Base-by-base conservation (phyloP, 2,888 invertebrate species). In the Harpagoxenus sublaevis region DNA sequence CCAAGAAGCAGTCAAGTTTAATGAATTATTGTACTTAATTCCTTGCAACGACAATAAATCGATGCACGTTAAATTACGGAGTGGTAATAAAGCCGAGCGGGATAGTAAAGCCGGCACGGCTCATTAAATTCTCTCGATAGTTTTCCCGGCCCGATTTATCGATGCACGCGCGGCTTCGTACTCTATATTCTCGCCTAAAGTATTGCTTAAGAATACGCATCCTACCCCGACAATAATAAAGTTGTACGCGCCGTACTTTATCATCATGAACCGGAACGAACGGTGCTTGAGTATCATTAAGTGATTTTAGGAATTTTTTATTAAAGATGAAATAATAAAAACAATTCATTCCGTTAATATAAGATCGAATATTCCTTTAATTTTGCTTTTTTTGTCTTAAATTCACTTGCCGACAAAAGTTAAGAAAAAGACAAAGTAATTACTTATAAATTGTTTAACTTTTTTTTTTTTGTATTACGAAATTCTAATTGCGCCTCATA, bases 41-140 rank as follows among this genome's bases (percentile, higher is more conserved):
- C 53, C 42, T 65, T 39, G 77, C 28, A 77, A 53, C 63, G 77
- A 77, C 77, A 77, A 77, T 65, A 77, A 77, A 65, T 77, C 77
- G 65, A 77, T 77, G 65, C 65, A 48, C 65, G 77, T 77, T 77
- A 77, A 77, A 77, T 77, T 77, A 77, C 65, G 65, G 39, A 77
- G 77, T 53, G 77, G 77, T 77, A 77, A 77, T 77, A 77, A 77
- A 77, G 77, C 75, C 53, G 77, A 63, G 28, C 65, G 28, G 51
- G 39, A 39, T 39, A 65, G 53, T 77, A 65, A 53, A 77, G 77
- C 18, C 39, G 65, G 77, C 53, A 77, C 53, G 65, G 77, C 77
- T 77, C 77, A 77, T 77, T 77, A 77, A 77, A 77, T 77, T 53
- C 65, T 51, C 77, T 28, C 65, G 65, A 65, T 77, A 75, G 63